phyloP scores from a whole-genome alignment of 2,888 invertebrate species.

The Tortrix viridana region DNA sequence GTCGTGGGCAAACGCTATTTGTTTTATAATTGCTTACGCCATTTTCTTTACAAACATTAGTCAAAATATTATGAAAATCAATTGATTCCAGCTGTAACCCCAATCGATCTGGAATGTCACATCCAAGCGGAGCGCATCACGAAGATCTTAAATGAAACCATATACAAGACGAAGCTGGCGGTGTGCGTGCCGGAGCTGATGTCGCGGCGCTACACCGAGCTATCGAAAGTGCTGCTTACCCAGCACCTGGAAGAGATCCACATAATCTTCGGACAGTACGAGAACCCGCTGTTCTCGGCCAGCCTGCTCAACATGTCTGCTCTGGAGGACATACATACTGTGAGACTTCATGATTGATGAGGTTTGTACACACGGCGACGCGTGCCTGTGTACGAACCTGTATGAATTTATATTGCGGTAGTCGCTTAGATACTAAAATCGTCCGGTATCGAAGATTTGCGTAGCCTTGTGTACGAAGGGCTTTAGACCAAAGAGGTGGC shows the following conservation, averaged over 20 bases:
- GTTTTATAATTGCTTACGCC: too few relatives aligned
- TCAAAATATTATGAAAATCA: too few relatives aligned
- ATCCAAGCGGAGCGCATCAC: slow-evolving; percentile 83
- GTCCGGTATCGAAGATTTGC: too few relatives aligned
- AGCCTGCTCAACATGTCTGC: slow-evolving; percentile 69
- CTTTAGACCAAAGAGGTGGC: too few relatives aligned
- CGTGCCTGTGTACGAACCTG: too few relatives aligned
- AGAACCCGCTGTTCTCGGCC: slow-evolving; percentile 67
- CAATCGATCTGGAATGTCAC: slow-evolving; percentile 77
- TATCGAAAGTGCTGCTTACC: slow-evolving; percentile 62
- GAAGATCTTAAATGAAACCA: slow-evolving; percentile 76
- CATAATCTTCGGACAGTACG: slow-evolving; percentile 76
- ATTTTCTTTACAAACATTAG: too few relatives aligned
- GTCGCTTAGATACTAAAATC: too few relatives aligned
- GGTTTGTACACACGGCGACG: too few relatives aligned
- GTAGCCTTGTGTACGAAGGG: too few relatives aligned
- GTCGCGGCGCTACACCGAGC: background rate
- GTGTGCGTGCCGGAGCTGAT: slow-evolving; percentile 68
- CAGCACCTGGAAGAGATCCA: slow-evolving; percentile 66
- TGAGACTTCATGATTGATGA: slow-evolving; percentile 48
- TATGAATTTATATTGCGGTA: too few relatives aligned
- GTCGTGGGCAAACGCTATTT: too few relatives aligned
- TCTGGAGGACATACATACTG: slow-evolving; percentile 70
- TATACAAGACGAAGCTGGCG: slow-evolving; percentile 75
- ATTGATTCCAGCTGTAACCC: slow-evolving; percentile 57